Percentiles rank a stretch among this genome's conserved stretches.
Conservation (phyloP, 2,113 vertebrate genomes). For the Symphodus melops region DNA sequence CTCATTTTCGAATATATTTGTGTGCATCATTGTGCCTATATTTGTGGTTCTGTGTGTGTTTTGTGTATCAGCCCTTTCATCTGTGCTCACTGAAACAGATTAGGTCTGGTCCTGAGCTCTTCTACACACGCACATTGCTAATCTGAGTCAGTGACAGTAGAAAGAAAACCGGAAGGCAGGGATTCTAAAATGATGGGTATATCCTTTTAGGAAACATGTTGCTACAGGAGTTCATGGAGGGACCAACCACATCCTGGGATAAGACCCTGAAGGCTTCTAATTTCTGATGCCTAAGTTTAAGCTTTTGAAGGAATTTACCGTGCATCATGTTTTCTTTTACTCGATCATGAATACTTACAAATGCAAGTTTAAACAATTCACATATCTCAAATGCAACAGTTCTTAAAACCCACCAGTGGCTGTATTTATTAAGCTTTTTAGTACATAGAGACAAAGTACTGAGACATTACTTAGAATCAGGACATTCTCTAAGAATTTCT, state of each 20-base stretch:
- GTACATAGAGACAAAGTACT: too few relatives aligned
- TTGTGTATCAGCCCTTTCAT: slow-evolving; percentile 28
- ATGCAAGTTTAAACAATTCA: too few relatives aligned
- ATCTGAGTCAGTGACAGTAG: slow-evolving; percentile 49
- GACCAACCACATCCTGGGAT: neutral
- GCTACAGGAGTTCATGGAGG: neutral
- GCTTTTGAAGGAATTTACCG: neutral
- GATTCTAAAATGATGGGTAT: slow-evolving; percentile 14
- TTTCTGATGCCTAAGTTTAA: neutral
- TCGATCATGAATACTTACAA: neutral
- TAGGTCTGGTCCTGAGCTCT: slow-evolving; percentile 33
- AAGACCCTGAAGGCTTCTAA: neutral
- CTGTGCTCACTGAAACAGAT: slow-evolving; percentile 45
- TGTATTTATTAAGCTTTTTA: too few relatives aligned
- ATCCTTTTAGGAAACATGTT: slow-evolving; percentile 8
- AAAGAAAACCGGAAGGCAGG: slow-evolving; percentile 34
- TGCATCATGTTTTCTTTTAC: neutral
- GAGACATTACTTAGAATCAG: too few relatives aligned
- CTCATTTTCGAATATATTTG: slow-evolving; percentile 1
- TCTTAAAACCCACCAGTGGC: too few relatives aligned
- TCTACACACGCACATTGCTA: slow-evolving; percentile 26
- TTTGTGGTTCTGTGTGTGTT: slow-evolving; percentile 15
- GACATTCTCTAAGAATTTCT: too few relatives aligned
- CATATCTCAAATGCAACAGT: too few relatives aligned
- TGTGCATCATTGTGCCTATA: slow-evolving; percentile 22